Conservation (phyloP, 2,888 invertebrate genomes). For the Oscheius sp. region DNA sequence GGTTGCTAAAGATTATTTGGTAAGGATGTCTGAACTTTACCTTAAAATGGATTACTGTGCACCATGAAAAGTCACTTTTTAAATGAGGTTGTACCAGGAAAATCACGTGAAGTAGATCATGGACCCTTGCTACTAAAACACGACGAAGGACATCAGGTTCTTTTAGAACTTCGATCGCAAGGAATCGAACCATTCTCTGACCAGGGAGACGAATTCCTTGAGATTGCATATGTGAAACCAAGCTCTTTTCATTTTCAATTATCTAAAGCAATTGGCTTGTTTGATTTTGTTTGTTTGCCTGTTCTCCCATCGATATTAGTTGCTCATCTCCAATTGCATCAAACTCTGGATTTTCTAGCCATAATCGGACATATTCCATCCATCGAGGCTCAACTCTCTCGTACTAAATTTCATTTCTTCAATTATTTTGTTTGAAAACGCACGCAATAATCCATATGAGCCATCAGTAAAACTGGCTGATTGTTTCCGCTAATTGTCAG, state of each 20-base stretch:
- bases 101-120: constrained; percentile 55
- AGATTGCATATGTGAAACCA: constrained; percentile 59
- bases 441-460: constrained; percentile 57
- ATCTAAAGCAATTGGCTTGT: constrained; percentile 29
- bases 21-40: constrained; percentile 1
- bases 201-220: constrained; percentile 59
- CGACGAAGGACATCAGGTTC: constrained; percentile 48
- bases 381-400: constrained; percentile 55
- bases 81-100: constrained; percentile 47
- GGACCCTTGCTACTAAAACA: constrained; percentile 47
- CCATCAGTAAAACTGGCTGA: constrained; percentile 55
- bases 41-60: constrained; percentile 44
- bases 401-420: constrained; percentile 36
- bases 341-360: constrained; percentile 54
- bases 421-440: constrained; percentile 9
- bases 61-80: constrained; percentile 49
- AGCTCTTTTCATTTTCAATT: constrained; percentile 59
- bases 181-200: constrained; percentile 56
- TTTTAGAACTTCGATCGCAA: constrained; percentile 58
- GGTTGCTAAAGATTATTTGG: not conserved
- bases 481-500: constrained; percentile 47
- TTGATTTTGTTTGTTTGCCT: constrained; percentile 1
- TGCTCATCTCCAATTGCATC: constrained; percentile 32
- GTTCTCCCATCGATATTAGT: constrained; percentile 56
- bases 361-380: constrained; percentile 54